These are phyloP conservation scores for Scyliorhinus canicula DNA, from an alignment of 2,797 vertebrate genomes.

Conservation along the genomic window DNA sequence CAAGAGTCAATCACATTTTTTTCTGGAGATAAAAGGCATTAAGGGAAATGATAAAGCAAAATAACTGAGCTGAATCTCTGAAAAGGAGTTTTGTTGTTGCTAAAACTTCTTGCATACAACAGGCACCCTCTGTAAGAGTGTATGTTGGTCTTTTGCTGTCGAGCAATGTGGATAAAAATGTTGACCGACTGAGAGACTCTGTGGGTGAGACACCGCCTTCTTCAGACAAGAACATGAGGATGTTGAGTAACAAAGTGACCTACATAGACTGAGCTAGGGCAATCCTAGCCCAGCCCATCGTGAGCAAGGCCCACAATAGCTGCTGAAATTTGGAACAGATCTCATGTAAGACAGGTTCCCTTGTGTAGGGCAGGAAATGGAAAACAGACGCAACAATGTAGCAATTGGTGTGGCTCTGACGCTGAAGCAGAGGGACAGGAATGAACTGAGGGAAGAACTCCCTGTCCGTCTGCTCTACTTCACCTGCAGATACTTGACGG, in stretches of 20 bases:
- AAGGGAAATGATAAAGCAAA: neutral
- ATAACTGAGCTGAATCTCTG: neutral
- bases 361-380: neutral
- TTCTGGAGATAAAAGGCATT: neutral
- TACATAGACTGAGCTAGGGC: neutral
- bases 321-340: neutral
- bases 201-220: neutral
- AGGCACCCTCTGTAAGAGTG: neutral
- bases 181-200: neutral
- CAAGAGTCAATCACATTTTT: neutral
- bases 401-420: neutral
- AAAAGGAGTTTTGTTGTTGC: neutral
- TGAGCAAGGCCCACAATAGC: neutral
- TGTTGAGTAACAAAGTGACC: neutral
- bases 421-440: neutral
- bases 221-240: neutral
- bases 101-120: neutral
- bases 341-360: neutral
- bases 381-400: neutral
- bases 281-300: neutral
- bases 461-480: neutral
- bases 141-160: neutral
- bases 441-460: neutral
- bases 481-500: neutral
- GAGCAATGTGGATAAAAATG: neutral